Conservation (phyloP, 2,113 vertebrate species). For the Psilopogon haemacephalus region DNA sequence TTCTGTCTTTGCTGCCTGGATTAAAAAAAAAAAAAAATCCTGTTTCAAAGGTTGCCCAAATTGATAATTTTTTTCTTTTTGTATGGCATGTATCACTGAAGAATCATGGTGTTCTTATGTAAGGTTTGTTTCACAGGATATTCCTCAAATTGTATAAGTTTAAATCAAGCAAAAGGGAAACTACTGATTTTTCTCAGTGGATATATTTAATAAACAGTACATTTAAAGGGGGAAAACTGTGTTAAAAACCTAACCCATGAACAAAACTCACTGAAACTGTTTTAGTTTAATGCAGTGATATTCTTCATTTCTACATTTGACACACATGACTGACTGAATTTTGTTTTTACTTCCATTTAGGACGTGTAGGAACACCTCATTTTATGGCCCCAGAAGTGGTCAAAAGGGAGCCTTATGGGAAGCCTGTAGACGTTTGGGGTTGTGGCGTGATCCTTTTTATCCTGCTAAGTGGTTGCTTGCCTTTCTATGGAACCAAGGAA, state of each 20-base stretch:
- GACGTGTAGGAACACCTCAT: conserved; percentile 96
- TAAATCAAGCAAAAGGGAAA: background rate
- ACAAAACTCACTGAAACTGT: background rate
- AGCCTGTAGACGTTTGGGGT: conserved; percentile 98
- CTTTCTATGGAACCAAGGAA: conserved; percentile 99
- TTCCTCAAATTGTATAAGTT: background rate
- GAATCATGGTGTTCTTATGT: background rate
- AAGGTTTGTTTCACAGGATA: background rate
- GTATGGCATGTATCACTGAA: background rate
- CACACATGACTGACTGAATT: background rate
- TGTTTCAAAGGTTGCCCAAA: background rate
- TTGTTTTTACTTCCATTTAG: conserved; percentile 72
- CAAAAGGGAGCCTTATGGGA: conserved; percentile 97
- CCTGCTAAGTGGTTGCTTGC: conserved; percentile 95
- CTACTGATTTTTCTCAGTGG: background rate
- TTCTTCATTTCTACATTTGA: background rate
- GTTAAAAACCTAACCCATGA: background rate
- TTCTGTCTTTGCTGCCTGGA: background rate
- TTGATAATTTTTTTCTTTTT: background rate
- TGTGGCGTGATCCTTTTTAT: conserved; percentile 99
- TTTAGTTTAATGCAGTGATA: background rate
- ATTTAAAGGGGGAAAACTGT: background rate
- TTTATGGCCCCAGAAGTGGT: conserved; percentile 99
- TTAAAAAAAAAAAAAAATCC: background rate
- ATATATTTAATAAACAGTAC: background rate